Evolutionary conservation across 1,140 invertebrate species (phyloP), one percentile per base, ranked within the genome.

Genomic region (Ceratosolen solmsi): DNA sequence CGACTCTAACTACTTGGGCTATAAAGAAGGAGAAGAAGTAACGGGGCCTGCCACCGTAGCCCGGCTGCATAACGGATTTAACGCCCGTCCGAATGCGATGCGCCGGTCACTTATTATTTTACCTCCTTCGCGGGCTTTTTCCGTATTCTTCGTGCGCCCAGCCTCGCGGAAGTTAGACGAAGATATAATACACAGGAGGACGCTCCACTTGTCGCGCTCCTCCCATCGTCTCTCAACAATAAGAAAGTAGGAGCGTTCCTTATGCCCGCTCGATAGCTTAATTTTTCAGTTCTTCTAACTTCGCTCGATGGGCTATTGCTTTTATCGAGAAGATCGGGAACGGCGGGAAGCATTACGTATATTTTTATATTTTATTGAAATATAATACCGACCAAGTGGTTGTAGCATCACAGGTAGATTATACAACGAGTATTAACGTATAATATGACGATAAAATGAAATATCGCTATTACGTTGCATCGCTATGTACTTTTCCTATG

Each of bases 1-100:
- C 25, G 15, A 20, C 17, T 17, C 11, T 13, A 27, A 46, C 20
- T 0, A 22, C 7, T 22, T 41, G 25, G 49, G 30, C 36, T 75
- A 41, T 27, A 65, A 63, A 76, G 74, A 54, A 76, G 74, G 41
- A 68, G 38, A 76, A 65, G 58, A 68, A 49, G 38, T 63, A 76
- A 65, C 74, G 56, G 56, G 36, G 13, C 22, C 51, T 36, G 46
- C 60, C 25, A 38, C 33, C 0, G 54, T 4, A 13, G 74, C 58
- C 38, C 56, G n/a, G 54, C 74, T 76, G 56, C 36, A 58, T 65
- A 76, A 65, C 74, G 74, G 74, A 76, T 20, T 76, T 63, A 65
- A 63, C 74, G 38, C 74, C 20, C 58, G 33, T 75, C 71, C 58
- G 25, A 60, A 30, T 27, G 15, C 54, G 5, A 54, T 17, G 54